Percentiles rank a stretch among this genome's conserved stretches.
These are phyloP conservation scores for Myiotriccus ornatus DNA, from an alignment of 2,797 vertebrate genomes.

Conservation along the genomic window DNA sequence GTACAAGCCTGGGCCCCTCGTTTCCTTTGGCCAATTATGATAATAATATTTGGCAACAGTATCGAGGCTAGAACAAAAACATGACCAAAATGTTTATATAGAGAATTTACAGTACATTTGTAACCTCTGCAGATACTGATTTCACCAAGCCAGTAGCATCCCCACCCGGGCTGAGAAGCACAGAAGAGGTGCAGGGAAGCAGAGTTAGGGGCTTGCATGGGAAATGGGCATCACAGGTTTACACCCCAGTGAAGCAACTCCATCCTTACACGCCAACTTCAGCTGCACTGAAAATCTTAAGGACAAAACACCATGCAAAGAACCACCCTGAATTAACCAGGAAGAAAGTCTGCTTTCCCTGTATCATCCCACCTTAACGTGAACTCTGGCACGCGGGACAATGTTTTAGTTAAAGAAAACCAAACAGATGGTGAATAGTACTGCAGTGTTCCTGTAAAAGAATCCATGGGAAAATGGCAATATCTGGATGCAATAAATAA, in stretches of 20 bases:
- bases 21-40: constrained; percentile 6
- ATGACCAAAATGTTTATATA: neutral
- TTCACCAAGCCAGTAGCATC: neutral
- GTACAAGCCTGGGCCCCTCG: neutral
- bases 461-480: neutral
- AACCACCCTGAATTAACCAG: neutral
- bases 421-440: neutral
- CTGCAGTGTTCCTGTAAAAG: fast-evolving
- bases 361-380: neutral
- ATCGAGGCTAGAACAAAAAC: constrained; percentile 2
- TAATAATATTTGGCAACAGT: constrained; percentile 12
- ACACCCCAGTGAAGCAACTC: neutral
- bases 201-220: neutral
- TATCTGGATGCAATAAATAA: neutral
- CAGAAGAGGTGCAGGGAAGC: neutral
- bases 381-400: neutral
- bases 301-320: neutral
- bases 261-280: neutral
- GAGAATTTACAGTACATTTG: neutral
- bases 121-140: neutral
- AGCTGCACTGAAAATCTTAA: neutral
- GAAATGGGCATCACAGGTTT: neutral
- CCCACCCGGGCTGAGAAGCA: fast-evolving
- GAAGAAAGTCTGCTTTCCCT: neutral
- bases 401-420: neutral